These are phyloP conservation scores for Eupithecia subfuscata DNA, from an alignment of 2,888 invertebrate genomes.

Conservation along the genomic window DNA sequence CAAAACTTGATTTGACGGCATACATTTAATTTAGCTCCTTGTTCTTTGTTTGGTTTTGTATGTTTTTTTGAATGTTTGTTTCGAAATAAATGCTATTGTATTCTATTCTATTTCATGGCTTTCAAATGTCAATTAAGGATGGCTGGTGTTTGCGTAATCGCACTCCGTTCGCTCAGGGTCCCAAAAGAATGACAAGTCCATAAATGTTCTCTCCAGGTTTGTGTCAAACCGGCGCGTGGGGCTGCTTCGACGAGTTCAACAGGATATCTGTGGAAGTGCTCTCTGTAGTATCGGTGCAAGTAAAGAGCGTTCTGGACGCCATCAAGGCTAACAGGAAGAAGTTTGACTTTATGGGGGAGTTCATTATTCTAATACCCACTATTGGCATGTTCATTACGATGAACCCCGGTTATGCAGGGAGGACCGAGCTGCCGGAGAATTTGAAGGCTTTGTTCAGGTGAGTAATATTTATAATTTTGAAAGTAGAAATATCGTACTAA, in stretches of 20 bases:
- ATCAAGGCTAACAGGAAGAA: slow-evolving; percentile 91
- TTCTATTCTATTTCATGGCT: no score
- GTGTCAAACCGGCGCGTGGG: slow-evolving; percentile 98
- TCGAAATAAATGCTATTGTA: no score
- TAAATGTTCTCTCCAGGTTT: slow-evolving; percentile 79
- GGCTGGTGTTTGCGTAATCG: no score
- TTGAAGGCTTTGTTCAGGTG: slow-evolving; percentile 86
- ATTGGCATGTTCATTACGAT: slow-evolving; percentile 97
- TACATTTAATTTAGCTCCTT: no score
- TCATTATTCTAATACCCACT: slow-evolving; percentile 88
- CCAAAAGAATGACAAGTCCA: background rate
- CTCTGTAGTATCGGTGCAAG: slow-evolving; percentile 98
- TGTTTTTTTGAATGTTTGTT: no score
- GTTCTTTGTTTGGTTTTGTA: no score
- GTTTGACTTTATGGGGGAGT: slow-evolving; percentile 94
- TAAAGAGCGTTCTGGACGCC: slow-evolving; percentile 93
- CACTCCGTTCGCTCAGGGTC: background rate
- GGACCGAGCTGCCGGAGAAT: slow-evolving; percentile 95
- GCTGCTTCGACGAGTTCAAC: slow-evolving; percentile 98
- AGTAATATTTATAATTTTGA: no score
- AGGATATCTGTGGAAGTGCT: slow-evolving; percentile 97
- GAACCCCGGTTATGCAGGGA: slow-evolving; percentile 98
- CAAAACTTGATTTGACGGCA: no score
- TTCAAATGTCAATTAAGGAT: no score
- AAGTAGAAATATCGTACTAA: no score